Evolutionary conservation across 2,797 vertebrate genomes (phyloP), one percentile per base, ranked within the genome.

Genomic region (Corythornis leucogaster): DNA sequence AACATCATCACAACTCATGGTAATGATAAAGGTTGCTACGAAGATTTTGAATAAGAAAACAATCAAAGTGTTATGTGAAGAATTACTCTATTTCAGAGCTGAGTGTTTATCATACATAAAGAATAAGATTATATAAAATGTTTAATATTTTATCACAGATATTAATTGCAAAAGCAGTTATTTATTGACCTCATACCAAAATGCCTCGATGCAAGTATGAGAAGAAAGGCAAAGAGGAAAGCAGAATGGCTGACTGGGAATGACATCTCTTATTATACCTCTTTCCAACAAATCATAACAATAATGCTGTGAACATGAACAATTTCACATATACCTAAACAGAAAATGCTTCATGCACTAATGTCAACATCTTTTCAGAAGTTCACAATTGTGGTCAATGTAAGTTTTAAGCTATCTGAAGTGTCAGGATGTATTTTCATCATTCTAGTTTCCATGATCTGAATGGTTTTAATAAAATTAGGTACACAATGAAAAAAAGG

Each of bases 391-490:
- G 17, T 21, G 22, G 78, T 35, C 40, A 74, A 15, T 1, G 0
- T 20, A 35, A 66, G 4, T 62, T 80, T 90, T 59, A 81, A 86
- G 55, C 26, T 40, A 33, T 12, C 46, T 80, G 17, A 40, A 40
- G 38, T 0, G 8, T 55, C 33, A 89, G 66, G 62, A 70, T 50
- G 21, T 11, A 57, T 83, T 81, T 83, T 80, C 66, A 66, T 66
- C 38, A 71, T 2, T 75, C 48, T 33, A 15, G 14, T 73, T 83
- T 94, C 79, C 63, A 33, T 19, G 40, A 71, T 4, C 43, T 45
- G n/a, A 93, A 68, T 30, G 20, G 22, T 66, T 91, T 91, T 83
- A 93, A 85, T 73, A 63, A 70, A 81, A 91, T 67, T 33, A 89
- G n/a, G 35, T 42, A 57, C 20, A 45, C 19, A 53, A 71, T 59